Evolutionary conservation across 30 jellyfish, hydroid and myxozoan genomes (phyloP).

Genomic region (Chrysaora quinquecirrha): DNA sequence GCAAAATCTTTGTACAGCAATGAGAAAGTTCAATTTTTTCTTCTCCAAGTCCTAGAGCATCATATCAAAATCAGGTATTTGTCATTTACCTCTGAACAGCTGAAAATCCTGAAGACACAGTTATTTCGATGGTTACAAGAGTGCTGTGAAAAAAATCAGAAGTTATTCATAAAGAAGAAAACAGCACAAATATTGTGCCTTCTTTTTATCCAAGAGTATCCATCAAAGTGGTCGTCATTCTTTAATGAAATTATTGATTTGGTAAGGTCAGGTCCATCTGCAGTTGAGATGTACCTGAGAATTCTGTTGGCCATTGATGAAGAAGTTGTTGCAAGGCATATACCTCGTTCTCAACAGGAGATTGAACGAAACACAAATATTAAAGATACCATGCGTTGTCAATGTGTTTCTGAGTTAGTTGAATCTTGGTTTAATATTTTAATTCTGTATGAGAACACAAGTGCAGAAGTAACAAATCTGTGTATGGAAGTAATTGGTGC

Average conservation of each 20-base stretch:
- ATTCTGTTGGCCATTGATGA: slow-evolving; percentile 90
- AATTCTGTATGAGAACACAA: slow-evolving; percentile 55
- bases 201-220: slow-evolving; percentile 80
- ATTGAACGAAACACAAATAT: slow-evolving; percentile 69
- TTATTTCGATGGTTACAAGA: slow-evolving; percentile 49
- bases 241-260: slow-evolving; percentile 76
- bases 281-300: slow-evolving; percentile 82
- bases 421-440: slow-evolving; percentile 88
- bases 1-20: slow-evolving; percentile 75
- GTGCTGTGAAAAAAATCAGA: slow-evolving; percentile 56
- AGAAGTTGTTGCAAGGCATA: slow-evolving; percentile 93
- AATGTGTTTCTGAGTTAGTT: slow-evolving; percentile 84
- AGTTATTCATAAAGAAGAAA: slow-evolving; percentile 69
- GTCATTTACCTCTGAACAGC: slow-evolving; percentile 34
- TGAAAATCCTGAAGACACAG: slow-evolving; percentile 14
- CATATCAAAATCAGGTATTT: slow-evolving; percentile 73
- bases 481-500: slow-evolving; percentile 91
- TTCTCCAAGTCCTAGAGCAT: slow-evolving; percentile 82
- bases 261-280: slow-evolving; percentile 65
- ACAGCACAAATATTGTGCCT: slow-evolving; percentile 82
- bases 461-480: slow-evolving; percentile 70
- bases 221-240: slow-evolving; percentile 82
- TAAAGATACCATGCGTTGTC: slow-evolving; percentile 93
- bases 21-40: slow-evolving; percentile 72
- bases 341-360: slow-evolving; percentile 76